Evolutionary conservation across 2,113 vertebrate genomes (phyloP).

Genomic region (Cavia aperea): DNA sequence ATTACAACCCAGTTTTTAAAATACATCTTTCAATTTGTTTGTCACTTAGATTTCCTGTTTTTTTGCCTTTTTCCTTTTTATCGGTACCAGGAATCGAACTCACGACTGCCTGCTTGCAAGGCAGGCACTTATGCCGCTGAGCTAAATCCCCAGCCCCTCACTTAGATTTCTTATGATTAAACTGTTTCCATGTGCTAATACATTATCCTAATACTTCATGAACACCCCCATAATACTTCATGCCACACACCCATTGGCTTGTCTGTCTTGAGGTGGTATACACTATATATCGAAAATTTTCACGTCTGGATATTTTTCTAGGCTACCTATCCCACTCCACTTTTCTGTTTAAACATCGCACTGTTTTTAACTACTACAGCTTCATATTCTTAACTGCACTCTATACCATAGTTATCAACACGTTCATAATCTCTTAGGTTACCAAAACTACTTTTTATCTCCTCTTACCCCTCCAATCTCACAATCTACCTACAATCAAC

Average conservation of each 20-base stretch:
- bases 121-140: no score
- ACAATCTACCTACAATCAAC: neutral
- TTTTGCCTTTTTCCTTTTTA: no score
- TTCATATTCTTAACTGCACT: neutral
- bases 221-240: no score
- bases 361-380: conserved; percentile 8
- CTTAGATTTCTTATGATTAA: conserved; percentile 14
- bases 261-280: neutral
- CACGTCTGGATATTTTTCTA: neutral
- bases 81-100: neutral
- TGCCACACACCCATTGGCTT: neutral
- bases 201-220: neutral
- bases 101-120: no score
- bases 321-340: neutral
- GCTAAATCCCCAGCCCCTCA: neutral
- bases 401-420: neutral
- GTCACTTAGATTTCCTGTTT: neutral
- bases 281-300: neutral
- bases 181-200: neutral
- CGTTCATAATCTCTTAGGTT: neutral
- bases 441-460: neutral
- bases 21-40: conserved; percentile 1
- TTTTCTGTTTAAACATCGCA: neutral
- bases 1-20: neutral
- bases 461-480: neutral